Percentiles rank a stretch among this genome's conserved stretches.
phyloP scores from a whole-genome alignment of 2,113 vertebrate species.

The Channa argus region DNA sequence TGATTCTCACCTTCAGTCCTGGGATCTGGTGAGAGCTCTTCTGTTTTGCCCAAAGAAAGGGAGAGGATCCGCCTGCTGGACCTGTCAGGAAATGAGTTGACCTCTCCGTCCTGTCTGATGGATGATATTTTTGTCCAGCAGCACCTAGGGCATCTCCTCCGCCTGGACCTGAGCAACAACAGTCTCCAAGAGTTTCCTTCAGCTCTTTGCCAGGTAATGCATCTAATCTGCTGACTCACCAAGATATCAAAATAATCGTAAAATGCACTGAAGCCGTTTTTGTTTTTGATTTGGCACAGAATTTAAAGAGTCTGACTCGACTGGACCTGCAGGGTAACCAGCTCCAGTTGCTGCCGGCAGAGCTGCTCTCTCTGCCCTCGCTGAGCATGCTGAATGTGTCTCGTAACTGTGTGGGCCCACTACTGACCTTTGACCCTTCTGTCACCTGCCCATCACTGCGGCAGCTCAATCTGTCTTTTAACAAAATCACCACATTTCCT shows the following conservation, averaged over 20 bases:
- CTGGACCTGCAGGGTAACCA: slow-evolving; percentile 94
- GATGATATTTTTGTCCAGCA: slow-evolving; percentile 81
- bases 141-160: slow-evolving; percentile 88
- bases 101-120: slow-evolving; percentile 86
- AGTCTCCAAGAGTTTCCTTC: slow-evolving; percentile 86
- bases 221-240: neutral
- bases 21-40: slow-evolving; percentile 79
- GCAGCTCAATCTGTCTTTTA: slow-evolving; percentile 92
- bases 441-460: slow-evolving; percentile 85
- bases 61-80: slow-evolving; percentile 91
- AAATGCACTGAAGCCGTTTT: rapidly evolving
- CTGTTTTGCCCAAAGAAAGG: slow-evolving; percentile 82
- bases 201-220: slow-evolving; percentile 87
- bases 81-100: slow-evolving; percentile 94
- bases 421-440: slow-evolving; percentile 78
- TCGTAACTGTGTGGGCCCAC: slow-evolving; percentile 89
- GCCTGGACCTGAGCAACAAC: slow-evolving; percentile 93
- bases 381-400: slow-evolving; percentile 90
- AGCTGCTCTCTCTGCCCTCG: slow-evolving; percentile 87
- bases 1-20: slow-evolving; percentile 36
- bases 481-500: slow-evolving; percentile 86
- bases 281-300: slow-evolving; percentile 72
- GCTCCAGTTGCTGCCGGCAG: slow-evolving; percentile 85
- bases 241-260: neutral
- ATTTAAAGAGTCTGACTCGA: slow-evolving; percentile 87